Percentiles rank a stretch among this genome's conserved stretches.
Evolutionary conservation across 2,113 vertebrate species (phyloP).

Genomic region (Fukomys damarensis): DNA sequence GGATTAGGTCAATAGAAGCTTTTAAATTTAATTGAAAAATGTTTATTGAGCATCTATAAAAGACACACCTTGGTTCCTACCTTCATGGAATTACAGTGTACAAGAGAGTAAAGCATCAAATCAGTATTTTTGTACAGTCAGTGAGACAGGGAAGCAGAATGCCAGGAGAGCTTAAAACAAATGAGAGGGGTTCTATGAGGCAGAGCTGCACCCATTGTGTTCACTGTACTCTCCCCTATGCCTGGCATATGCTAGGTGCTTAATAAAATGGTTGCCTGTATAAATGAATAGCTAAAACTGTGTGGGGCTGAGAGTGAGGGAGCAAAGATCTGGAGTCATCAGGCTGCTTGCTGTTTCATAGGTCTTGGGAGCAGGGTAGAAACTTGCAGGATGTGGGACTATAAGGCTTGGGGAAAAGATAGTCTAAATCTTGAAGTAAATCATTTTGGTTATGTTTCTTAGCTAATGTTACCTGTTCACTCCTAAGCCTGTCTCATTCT

Average conservation of each 20-base stretch:
- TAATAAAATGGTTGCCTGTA: not conserved
- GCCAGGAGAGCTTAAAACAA: not conserved
- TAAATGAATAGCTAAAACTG: not conserved
- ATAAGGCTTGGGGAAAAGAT: not conserved
- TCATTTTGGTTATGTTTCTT: not conserved
- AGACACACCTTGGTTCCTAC: not conserved
- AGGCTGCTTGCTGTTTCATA: not conserved
- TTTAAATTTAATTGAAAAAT: conserved; percentile 15
- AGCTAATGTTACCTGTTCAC: not conserved
- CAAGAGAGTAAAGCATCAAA: not conserved
- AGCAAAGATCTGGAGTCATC: not conserved
- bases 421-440: not conserved
- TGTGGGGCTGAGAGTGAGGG: not conserved
- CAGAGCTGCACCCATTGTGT: not conserved
- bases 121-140: not conserved
- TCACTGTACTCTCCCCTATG: not conserved
- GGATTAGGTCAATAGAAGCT: not conserved
- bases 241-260: not conserved
- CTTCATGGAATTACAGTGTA: not conserved
- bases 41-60: not conserved
- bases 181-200: not conserved
- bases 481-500: not conserved
- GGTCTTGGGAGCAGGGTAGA: not conserved
- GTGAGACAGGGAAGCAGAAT: not conserved
- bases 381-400: not conserved